Percentiles rank a stretch among this genome's conserved stretches.
phyloP scores from a whole-genome alignment of 2,888 invertebrate genomes.

The Leucophora obtusa region DNA sequence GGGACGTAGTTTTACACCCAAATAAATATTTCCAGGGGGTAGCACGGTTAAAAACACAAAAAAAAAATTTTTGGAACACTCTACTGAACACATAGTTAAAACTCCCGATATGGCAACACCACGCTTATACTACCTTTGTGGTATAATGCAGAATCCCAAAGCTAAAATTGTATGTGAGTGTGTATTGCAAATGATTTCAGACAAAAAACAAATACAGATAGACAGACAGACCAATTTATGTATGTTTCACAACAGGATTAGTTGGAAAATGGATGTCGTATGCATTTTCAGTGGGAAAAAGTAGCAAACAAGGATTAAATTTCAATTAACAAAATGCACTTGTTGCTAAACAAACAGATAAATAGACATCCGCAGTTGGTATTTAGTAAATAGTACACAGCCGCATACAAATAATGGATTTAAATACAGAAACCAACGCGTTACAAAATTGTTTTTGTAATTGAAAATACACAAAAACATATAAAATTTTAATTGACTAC shows the following conservation, averaged over 20 bases:
- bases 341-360: conserved; percentile 7
- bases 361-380: too few species aligned
- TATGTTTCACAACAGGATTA: conserved; percentile 53
- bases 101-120: neutral
- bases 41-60: too few species aligned
- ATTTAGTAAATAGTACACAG: too few species aligned
- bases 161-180: conserved; percentile 18
- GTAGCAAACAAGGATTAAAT: conserved; percentile 54
- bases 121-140: neutral
- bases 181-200: neutral
- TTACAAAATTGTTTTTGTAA: conserved; percentile 32
- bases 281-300: neutral
- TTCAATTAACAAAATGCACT: conserved; percentile 62
- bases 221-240: conserved; percentile 29
- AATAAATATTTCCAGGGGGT: too few species aligned
- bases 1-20: too few species aligned
- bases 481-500: conserved; percentile 30
- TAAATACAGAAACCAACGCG: neutral
- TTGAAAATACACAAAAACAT: conserved; percentile 24
- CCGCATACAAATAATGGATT: too few species aligned
- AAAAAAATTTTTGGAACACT: too few species aligned
- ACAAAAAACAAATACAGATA: conserved; percentile 23
- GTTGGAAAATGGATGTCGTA: conserved; percentile 26
- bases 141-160: conserved; percentile 20
- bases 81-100: too few species aligned